Evolutionary conservation across 2,113 vertebrate genomes (phyloP).

Genomic region (Perognathus longimembris): DNA sequence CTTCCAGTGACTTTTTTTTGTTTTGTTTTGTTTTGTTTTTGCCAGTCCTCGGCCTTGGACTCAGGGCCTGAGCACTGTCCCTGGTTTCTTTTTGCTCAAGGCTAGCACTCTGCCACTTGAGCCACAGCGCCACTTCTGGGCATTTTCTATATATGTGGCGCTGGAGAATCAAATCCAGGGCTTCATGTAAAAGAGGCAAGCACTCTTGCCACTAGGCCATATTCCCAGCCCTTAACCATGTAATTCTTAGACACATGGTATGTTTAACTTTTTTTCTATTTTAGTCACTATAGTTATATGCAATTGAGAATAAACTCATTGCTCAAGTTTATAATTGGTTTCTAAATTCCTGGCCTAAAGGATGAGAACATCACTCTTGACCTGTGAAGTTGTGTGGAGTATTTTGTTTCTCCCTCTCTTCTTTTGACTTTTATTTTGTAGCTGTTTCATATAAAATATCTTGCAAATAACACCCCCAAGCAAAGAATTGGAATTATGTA

Average conservation of each 20-base stretch:
- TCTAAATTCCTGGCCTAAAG: background rate
- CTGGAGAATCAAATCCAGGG: no score
- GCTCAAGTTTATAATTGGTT: slow-evolving; percentile 2
- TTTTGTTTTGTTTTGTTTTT: background rate
- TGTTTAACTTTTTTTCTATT: slow-evolving; percentile 28
- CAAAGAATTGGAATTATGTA: slow-evolving; percentile 49
- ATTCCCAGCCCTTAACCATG: background rate
- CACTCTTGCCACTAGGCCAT: no score
- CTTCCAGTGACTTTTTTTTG: background rate
- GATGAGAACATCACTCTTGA: background rate
- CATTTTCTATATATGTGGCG: no score
- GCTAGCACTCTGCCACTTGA: no score
- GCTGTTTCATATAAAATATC: slow-evolving; percentile 58
- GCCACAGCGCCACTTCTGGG: no score
- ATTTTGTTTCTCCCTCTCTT: slow-evolving; percentile 14
- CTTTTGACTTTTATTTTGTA: slow-evolving; percentile 34
- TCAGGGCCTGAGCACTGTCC: no score
- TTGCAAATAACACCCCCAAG: slow-evolving; percentile 51
- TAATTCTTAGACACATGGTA: background rate
- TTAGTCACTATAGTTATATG: background rate
- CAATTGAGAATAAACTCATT: slow-evolving; percentile 1
- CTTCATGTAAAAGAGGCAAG: no score
- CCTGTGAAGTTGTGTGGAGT: background rate
- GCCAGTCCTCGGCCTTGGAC: background rate
- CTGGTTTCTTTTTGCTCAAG: no score